Percentiles rank a stretch among this genome's conserved stretches.
Conservation (phyloP, 2,888 invertebrate species). For the Phaedon cochleariae region DNA sequence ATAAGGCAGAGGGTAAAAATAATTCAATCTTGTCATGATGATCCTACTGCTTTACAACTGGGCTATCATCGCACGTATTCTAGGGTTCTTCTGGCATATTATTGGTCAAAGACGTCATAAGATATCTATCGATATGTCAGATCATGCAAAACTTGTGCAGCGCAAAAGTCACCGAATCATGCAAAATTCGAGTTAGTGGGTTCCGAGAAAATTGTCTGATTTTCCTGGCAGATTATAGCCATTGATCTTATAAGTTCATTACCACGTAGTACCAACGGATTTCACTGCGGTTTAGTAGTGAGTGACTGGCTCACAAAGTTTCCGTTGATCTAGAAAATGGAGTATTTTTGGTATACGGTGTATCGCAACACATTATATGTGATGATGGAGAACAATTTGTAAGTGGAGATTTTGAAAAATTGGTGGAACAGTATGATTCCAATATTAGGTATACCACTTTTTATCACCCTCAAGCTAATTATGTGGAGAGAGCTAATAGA, state of each 20-base stretch:
- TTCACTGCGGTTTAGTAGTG: slow-evolving; percentile 31
- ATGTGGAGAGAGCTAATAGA: too few relatives aligned
- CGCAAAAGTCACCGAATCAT: slow-evolving; percentile 34
- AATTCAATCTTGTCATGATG: slow-evolving; percentile 30
- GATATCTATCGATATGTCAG: slow-evolving; percentile 34
- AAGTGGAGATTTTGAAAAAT: neutral
- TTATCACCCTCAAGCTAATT: too few relatives aligned
- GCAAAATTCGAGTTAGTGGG: slow-evolving; percentile 39
- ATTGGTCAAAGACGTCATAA: slow-evolving; percentile 39
- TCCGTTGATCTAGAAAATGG: slow-evolving; percentile 26
- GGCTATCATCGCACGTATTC: slow-evolving; percentile 39
- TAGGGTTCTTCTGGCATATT: slow-evolving; percentile 33
- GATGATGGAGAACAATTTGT: neutral
- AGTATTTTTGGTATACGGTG: slow-evolving; percentile 31
- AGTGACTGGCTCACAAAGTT: slow-evolving; percentile 34
- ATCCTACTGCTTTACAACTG: slow-evolving; percentile 34
- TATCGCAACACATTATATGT: neutral
- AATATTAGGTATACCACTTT: too few relatives aligned
- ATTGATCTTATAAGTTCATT: slow-evolving; percentile 38
- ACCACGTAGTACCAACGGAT: slow-evolving; percentile 30
- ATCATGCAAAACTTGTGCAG: slow-evolving; percentile 35
- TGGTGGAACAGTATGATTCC: neutral
- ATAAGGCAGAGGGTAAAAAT: slow-evolving; percentile 31
- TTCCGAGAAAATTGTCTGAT: slow-evolving; percentile 26
- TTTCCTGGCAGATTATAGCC: slow-evolving; percentile 37